Conservation (phyloP, 2,888 invertebrate species). For the Trypoxylon attenuatum region DNA sequence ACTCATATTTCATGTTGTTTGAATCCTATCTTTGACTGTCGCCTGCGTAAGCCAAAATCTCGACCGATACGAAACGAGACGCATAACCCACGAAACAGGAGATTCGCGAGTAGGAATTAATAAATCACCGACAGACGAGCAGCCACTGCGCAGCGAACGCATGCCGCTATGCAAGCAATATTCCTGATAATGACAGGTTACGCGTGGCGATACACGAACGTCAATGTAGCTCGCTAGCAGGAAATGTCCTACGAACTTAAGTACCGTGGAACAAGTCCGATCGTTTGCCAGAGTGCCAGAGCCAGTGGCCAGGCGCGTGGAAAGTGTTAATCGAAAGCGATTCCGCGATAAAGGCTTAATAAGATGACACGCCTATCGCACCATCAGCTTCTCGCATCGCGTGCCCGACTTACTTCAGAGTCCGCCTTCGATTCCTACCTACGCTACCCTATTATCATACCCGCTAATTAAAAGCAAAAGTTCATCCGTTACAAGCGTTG, state of each 20-base stretch:
- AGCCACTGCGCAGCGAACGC: conserved; percentile 35
- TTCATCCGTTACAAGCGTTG: no score
- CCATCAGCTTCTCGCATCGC: not conserved
- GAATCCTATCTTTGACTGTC: no score
- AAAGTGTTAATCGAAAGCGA: conserved; percentile 27
- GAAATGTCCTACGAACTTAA: conserved; percentile 50
- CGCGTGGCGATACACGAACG: conserved; percentile 49
- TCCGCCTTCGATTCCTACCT: no score
- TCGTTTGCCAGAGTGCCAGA: conserved; percentile 43
- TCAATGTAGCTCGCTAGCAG: conserved; percentile 40
- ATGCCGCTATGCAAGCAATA: conserved; percentile 46
- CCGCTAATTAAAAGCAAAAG: no score
- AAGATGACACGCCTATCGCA: not conserved
- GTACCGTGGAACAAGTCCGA: conserved; percentile 46
- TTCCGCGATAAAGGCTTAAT: conserved; percentile 15
- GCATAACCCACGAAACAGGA: no score
- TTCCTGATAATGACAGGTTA: conserved; percentile 53
- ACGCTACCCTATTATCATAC: no score
- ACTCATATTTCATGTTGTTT: no score
- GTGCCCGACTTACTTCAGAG: no score
- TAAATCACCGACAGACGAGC: conserved; percentile 45
- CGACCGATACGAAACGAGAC: no score
- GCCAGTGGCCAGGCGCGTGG: conserved; percentile 16
- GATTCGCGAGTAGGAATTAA: conserved; percentile 36
- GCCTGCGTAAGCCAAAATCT: no score